Conservation (phyloP, 2,113 vertebrate species). For the Delphinapterus leucas region DNA sequence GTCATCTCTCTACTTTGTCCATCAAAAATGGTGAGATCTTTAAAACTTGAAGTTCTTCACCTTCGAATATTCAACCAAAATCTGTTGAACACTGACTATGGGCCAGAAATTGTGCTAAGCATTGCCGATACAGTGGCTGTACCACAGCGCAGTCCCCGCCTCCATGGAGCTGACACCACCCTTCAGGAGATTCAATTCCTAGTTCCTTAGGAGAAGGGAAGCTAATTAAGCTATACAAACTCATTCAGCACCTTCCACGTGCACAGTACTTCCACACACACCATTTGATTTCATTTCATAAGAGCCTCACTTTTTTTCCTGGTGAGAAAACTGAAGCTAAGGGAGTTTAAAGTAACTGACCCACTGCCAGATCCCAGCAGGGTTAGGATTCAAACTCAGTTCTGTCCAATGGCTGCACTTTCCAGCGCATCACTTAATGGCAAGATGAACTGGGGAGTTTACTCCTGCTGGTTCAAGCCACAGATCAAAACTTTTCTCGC, state of each 20-base stretch:
- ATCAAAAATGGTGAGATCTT: not conserved
- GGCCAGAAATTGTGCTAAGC: not conserved
- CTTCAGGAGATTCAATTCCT: not conserved
- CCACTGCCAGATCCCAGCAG: not conserved
- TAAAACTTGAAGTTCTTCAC: not conserved
- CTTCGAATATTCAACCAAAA: not conserved
- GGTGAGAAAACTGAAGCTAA: not conserved
- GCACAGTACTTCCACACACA: not conserved
- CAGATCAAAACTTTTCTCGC: not conserved
- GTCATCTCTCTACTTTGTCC: not conserved
- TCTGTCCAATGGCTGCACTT: not conserved
- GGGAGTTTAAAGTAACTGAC: not conserved
- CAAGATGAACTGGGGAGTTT: not conserved
- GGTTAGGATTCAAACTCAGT: not conserved
- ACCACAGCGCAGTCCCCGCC: rapidly evolving
- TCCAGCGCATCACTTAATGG: not conserved
- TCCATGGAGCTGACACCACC: not conserved
- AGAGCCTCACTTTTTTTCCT: not conserved
- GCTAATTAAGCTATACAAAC: not conserved
- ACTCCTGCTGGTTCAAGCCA: not conserved
- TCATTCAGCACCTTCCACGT: not conserved
- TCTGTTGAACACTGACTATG: not conserved
- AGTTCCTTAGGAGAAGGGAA: not conserved
- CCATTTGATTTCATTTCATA: not conserved
- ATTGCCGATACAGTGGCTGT: rapidly evolving